Percentiles rank a stretch among this genome's conserved stretches.
Conservation (phyloP, 1,140 invertebrate genomes). For the Vanessa tameamea region DNA sequence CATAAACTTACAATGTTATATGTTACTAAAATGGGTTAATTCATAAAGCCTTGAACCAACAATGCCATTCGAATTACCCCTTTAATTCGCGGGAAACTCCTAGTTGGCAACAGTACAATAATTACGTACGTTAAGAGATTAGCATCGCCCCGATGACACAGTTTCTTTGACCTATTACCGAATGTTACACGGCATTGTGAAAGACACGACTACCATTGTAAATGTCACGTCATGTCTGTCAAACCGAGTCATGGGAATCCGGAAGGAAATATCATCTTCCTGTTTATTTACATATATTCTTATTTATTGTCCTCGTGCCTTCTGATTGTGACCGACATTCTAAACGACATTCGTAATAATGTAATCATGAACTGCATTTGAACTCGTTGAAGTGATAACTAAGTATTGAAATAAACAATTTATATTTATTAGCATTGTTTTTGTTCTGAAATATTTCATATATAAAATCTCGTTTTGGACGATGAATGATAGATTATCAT, state of each 20-base stretch:
- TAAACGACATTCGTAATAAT: constrained; percentile 13
- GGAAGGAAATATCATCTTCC: constrained; percentile 48
- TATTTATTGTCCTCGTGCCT: constrained; percentile 15
- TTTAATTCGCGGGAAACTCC: neutral
- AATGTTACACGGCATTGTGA: constrained; percentile 41
- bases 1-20: too few species aligned
- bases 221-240: constrained; percentile 14
- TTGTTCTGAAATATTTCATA: neutral
- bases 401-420: constrained; percentile 1
- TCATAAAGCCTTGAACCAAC: neutral
- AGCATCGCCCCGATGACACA: constrained; percentile 30
- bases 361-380: constrained; percentile 1
- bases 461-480: neutral
- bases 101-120: constrained; percentile 12
- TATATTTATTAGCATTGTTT: neutral
- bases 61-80: constrained; percentile 2
- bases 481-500: too few species aligned
- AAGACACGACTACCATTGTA: constrained; percentile 16
- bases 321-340: constrained; percentile 20
- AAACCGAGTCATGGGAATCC: constrained; percentile 20
- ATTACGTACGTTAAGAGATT: constrained; percentile 30
- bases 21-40: neutral
- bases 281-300: constrained; percentile 44
- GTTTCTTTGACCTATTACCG: constrained; percentile 35
- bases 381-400: neutral